A percentile compares a stretch with the other conserved stretches of the same genome.
Evolutionary conservation across 2,113 vertebrate genomes (phyloP).

Genomic region (Aythya baeri): DNA sequence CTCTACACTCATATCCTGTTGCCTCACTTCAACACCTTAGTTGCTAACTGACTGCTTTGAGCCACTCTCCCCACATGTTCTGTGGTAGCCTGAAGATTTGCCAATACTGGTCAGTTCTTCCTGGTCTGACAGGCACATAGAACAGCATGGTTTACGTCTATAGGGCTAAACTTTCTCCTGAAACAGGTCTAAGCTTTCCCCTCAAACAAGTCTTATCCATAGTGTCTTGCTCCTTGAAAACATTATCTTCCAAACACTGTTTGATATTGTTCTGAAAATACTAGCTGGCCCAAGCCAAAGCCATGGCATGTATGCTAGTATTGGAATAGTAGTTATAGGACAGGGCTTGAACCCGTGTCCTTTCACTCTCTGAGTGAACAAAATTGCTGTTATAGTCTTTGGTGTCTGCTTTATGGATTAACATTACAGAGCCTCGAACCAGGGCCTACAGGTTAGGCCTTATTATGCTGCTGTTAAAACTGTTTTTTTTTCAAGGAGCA

Average conservation of each 20-base stretch:
- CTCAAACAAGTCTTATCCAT: background rate
- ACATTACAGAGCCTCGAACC: background rate
- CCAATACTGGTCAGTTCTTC: background rate
- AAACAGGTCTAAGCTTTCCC: background rate
- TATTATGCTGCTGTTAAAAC: background rate
- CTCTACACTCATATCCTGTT: rapidly evolving
- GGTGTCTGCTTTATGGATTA: background rate
- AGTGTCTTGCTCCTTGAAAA: background rate
- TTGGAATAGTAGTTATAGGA: background rate
- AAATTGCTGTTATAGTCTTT: background rate
- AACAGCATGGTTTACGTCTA: background rate
- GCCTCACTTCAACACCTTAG: background rate
- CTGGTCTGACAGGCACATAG: rapidly evolving
- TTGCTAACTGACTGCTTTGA: background rate
- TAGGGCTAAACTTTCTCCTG: background rate
- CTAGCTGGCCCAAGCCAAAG: background rate
- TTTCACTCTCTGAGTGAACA: background rate
- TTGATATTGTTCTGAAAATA: background rate
- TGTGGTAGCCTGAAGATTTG: background rate
- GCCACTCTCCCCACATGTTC: background rate
- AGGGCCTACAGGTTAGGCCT: background rate
- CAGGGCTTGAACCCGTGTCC: background rate
- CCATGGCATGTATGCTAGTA: background rate
- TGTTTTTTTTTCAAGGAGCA: background rate
- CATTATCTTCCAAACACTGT: background rate